Evolutionary conservation across 2,113 vertebrate genomes (phyloP), one percentile per base, ranked within the genome.

Genomic region (Pollachius pollachius): DNA sequence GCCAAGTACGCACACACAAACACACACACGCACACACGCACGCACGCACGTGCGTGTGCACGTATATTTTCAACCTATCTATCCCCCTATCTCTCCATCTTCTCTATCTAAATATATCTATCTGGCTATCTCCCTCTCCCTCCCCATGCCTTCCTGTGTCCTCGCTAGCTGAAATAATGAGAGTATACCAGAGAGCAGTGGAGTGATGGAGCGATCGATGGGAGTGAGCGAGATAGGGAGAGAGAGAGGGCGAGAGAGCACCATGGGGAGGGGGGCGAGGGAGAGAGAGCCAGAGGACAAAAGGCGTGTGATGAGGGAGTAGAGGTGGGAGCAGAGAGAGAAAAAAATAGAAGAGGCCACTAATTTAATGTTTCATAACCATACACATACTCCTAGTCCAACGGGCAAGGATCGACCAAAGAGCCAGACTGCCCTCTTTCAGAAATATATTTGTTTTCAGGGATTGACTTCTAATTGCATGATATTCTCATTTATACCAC

Each of bases 121-220:
- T 73, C 25, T 70, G 3, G 11, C 65, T 2, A 63, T 70, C 66
- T 70, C 71, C 63, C 65, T 78, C 79, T 77, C 69, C 86, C 82
- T 4, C 15, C 60, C 7, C 41, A 56, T 34, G 41, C 41, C 17
- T 25, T 27, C 13, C 19, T 16, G 37, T 52, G 37, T 52, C 41
- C 81, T 83, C 83, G 77, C 74, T 75, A 70, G 81, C 77, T 84
- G 84, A 87, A 87, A 89, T 89, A 89, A 90, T 90, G 87, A 89
- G 79, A 81, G 79, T 72, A 79, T 81, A 79, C 73, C 82, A 73
- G 69, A 64, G 86, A 85, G 77, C 80, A 82, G 77, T 77, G 81
- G 37, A 13, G 81, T 81, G 82, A 89, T 78, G 77, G 80, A 69
- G 67, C 84, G 78, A 89, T 88, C 87, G 73, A 89, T 90, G 87